These are phyloP conservation scores for Limnothrissa miodon DNA, from an alignment of 2,113 vertebrate species.

Conservation along the genomic window DNA sequence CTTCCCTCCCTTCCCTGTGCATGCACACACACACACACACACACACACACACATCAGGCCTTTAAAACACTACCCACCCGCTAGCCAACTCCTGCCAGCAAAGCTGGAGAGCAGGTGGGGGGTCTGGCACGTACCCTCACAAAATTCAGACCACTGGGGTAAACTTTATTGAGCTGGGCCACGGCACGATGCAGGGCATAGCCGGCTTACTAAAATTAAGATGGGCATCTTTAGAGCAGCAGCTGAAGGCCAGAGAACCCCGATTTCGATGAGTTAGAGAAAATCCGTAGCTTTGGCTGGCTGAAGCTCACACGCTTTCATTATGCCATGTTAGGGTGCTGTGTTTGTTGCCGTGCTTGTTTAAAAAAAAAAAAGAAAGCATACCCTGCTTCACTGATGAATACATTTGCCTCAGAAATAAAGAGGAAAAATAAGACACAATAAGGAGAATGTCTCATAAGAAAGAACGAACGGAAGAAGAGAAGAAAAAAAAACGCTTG, in stretches of 20 bases:
- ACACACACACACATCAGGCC: background rate
- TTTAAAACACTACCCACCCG: background rate
- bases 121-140: background rate
- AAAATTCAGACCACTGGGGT: background rate
- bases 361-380: too few relatives aligned
- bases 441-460: background rate
- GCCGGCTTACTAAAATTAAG: background rate
- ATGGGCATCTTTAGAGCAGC: background rate
- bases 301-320: background rate
- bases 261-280: background rate
- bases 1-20: background rate
- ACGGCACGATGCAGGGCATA: background rate
- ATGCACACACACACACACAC: background rate
- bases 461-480: too few relatives aligned
- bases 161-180: background rate
- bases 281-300: background rate
- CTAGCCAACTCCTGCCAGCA: background rate
- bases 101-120: background rate
- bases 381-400: background rate
- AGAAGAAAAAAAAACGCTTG: background rate
- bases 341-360: background rate
- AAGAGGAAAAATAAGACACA: background rate
- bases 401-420: background rate
- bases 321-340: background rate
- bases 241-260: background rate